Conservation (phyloP, 1,140 invertebrate species). For the Neodiprion lecontei region DNA sequence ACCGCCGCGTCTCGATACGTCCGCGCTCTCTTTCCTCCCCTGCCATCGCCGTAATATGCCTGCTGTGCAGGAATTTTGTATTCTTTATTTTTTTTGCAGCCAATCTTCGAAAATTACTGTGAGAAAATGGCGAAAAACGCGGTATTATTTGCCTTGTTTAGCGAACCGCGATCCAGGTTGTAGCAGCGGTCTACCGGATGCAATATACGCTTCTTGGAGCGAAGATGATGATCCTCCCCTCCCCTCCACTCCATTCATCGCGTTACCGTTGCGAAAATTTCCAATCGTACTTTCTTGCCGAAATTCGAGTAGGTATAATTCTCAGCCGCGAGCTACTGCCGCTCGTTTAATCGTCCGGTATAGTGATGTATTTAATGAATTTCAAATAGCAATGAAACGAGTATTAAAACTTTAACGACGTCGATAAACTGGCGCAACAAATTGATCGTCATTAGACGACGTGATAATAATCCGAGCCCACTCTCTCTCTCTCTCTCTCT, state of each 20-base stretch:
- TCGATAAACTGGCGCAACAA: background rate
- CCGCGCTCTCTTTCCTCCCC: conserved; percentile 26
- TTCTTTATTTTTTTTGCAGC: background rate
- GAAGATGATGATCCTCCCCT: too few species aligned
- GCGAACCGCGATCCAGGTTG: background rate
- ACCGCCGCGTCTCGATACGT: conserved; percentile 51
- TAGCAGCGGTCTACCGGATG: background rate
- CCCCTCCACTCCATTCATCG: too few species aligned
- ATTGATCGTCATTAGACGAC: too few species aligned
- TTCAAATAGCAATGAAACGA: background rate
- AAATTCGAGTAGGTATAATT: too few species aligned
- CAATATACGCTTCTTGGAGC: background rate
- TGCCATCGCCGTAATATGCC: background rate
- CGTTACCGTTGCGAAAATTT: too few species aligned
- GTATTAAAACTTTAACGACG: conserved; percentile 6
- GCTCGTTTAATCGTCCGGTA: too few species aligned
- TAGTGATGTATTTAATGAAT: background rate
- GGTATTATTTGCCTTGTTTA: background rate
- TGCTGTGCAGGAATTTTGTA: background rate
- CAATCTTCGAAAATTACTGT: conserved; percentile 4
- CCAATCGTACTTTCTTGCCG: too few species aligned
- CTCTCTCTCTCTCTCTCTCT: too few species aligned
- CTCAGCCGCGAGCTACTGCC: too few species aligned
- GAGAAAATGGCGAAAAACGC: conserved; percentile 1
- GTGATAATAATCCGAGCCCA: too few species aligned